A percentile compares a stretch with the other conserved stretches of the same genome.
Evolutionary conservation across 2,797 vertebrate genomes (phyloP).

Genomic region (Falco concolor): DNA sequence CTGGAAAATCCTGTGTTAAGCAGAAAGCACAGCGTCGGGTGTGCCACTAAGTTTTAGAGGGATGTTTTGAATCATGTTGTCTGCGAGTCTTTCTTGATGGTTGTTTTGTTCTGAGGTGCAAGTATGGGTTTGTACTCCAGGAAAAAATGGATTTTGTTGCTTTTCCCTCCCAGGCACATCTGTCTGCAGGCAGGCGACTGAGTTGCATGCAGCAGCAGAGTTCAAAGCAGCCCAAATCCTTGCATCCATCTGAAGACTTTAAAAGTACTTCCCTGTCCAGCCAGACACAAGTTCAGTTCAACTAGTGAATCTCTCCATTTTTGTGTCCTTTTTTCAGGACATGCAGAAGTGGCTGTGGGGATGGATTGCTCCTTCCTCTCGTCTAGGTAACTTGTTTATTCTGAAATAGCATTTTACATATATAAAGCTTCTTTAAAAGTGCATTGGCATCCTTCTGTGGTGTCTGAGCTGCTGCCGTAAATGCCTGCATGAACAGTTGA

Average conservation of each 20-base stretch:
- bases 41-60: background rate
- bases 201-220: background rate
- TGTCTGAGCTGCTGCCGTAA: background rate
- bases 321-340: background rate
- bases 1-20: background rate
- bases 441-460: background rate
- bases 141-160: background rate
- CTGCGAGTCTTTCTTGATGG: background rate
- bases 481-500: background rate
- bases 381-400: background rate
- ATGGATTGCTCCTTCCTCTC: background rate
- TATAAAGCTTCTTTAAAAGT: background rate
- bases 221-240: background rate
- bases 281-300: background rate
- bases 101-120: background rate
- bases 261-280: background rate
- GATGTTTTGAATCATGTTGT: background rate
- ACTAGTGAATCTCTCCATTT: background rate
- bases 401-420: background rate
- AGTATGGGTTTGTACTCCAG: background rate
- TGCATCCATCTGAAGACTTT: background rate
- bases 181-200: background rate
- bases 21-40: accelerated
- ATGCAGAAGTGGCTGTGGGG: background rate
- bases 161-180: background rate